These are phyloP conservation scores for Halichoerus grypus DNA, from an alignment of 2,113 vertebrate genomes.

Conservation along the genomic window DNA sequence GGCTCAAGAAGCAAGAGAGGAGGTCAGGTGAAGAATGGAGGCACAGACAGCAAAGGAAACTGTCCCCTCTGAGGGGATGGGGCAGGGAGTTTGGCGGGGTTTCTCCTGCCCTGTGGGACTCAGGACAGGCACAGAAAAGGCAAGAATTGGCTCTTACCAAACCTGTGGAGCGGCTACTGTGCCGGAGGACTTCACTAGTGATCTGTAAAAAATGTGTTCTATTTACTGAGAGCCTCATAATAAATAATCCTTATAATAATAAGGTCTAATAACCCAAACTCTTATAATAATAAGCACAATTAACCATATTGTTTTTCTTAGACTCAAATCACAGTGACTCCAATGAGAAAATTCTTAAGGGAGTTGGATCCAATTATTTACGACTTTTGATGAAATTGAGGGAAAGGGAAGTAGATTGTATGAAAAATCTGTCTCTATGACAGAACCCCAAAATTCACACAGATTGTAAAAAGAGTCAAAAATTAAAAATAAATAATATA, in stretches of 20 bases:
- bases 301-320: neutral
- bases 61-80: too few relatives aligned
- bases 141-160: neutral
- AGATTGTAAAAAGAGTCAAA: neutral
- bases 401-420: neutral
- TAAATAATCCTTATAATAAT: neutral
- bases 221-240: neutral
- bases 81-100: neutral
- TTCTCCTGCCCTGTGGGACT: neutral
- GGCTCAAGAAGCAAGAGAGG: neutral
- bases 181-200: neutral
- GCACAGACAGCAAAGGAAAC: rapidly evolving
- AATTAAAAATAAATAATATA: neutral
- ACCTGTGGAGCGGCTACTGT: neutral
- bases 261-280: neutral
- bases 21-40: neutral
- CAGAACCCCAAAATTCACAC: neutral
- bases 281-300: neutral
- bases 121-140: neutral
- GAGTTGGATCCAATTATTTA: neutral
- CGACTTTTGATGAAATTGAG: neutral
- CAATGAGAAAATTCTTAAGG: neutral
- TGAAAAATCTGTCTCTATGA: neutral
- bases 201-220: neutral
- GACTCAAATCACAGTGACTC: neutral